Evolutionary conservation across 2,888 invertebrate genomes (phyloP).

Genomic region (Lymantria monacha): DNA sequence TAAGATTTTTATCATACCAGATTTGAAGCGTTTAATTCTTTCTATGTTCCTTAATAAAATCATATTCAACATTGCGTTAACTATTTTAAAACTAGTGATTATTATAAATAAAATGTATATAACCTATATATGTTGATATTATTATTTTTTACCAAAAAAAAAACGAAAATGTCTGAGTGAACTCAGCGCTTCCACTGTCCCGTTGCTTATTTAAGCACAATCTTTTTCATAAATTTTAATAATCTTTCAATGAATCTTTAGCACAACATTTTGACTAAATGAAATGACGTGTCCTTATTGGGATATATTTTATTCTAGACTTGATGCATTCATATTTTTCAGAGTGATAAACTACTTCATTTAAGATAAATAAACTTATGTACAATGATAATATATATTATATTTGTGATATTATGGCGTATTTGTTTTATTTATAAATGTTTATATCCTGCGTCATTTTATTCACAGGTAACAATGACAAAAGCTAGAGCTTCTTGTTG

Average conservation of each 20-base stretch:
- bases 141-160: conserved; percentile 56
- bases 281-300: conserved; percentile 60
- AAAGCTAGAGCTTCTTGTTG: no score
- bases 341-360: conserved; percentile 64
- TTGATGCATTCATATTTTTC: conserved; percentile 53
- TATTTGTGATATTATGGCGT: conserved; percentile 69
- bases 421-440: conserved; percentile 27
- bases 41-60: conserved; percentile 24
- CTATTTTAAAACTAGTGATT: conserved; percentile 25
- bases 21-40: conserved; percentile 13
- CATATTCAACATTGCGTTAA: conserved; percentile 26
- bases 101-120: conserved; percentile 34
- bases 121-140: conserved; percentile 38
- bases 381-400: conserved; percentile 78
- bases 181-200: conserved; percentile 23
- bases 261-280: conserved; percentile 55
- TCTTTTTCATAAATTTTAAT: conserved; percentile 36
- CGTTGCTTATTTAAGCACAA: conserved; percentile 40
- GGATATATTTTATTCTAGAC: conserved; percentile 48
- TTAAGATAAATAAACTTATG: conserved; percentile 71
- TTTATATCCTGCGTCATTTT: no score
- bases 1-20: conserved; percentile 11
- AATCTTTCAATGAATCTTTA: conserved; percentile 45
- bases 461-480: no score
- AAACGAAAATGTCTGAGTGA: conserved; percentile 27